Evolutionary conservation across 2,797 vertebrate genomes (phyloP), one percentile per base, ranked within the genome.

Genomic region (Mareca strepera): DNA sequence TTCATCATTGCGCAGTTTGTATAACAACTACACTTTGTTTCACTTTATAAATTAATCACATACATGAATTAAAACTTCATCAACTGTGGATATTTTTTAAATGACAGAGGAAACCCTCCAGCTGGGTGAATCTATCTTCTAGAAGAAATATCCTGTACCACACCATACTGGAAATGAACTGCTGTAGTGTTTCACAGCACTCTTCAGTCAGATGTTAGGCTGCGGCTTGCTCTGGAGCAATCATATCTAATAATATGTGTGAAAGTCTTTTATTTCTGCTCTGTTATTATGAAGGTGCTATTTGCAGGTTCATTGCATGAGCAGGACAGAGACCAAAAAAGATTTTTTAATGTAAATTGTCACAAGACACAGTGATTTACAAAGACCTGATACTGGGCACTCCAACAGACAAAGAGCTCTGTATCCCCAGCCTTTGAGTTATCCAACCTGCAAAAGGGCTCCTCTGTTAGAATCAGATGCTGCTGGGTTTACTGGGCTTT

Each of bases 1-100:
- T 80, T 94, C 88, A 82, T 90, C 78, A 31, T 56, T 39, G 81
- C 72, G 78, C 64, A 78, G 75, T 93, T 80, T 68, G 37, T 92
- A 66, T 88, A 93, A 53, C 77, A 75, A 94, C 70, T 68, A 86
- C 68, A 82, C 53, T 91, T 70, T n/a, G 33, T 62, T 96, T 92
- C 91, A 80, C 86, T 94, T 77, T 92, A 93, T 89, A 66, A 94
- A 94, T 93, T 92, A 96, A 82, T 81, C 75, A 33, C 64, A 21
- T 28, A 16, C 69, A 69, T 72, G 67, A 95, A 94, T 87, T 94
- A 92, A 93, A 93, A 55, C 75, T 82, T 94, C 31, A 62, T 53
- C 88, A 80, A 90, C 69, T 77, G 37, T 35, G 58, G 44, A 8
- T 88, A 9, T 60, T 88, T 84, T 83, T 74, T 44, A 77, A 84